Base-by-base conservation (phyloP, 1,140 invertebrate genomes). In the Leptoteleia sp. region DNA sequence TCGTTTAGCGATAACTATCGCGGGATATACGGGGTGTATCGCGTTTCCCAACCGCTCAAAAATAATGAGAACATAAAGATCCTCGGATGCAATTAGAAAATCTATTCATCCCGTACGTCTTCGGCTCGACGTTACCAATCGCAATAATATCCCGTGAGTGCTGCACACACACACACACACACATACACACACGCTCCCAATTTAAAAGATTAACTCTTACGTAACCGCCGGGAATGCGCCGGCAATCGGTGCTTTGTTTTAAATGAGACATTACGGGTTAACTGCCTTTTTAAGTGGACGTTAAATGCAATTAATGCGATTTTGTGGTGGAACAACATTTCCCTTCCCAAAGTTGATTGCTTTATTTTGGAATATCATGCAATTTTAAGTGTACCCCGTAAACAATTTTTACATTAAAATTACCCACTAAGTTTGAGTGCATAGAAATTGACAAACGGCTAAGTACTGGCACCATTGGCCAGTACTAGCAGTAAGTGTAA, bases 1-100 rank as follows among this genome's bases (percentile, higher is more conserved):
- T 81, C 79, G 79, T 72, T 76, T 72, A 54, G 15, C 70, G 81
- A 81, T 81, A 79, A 64, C 62, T 62, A 78, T 81, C 81, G 59
- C 52, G 33, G 50, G 71, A 71, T 80, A 80, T 65, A 76, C 75
- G 50, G 70, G 65, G 77, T 80, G 55, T 76, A 80, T 76, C 78
- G 57, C 62, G 62, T 80, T 76, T 76, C 78, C 50, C 59, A 77
- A 65, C 57, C 57, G 33, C 71, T 65, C 50, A 40, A 65, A 65
- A 77, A 65, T 77, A 77, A 77, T 70, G 75, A 77, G 57, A 77
- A 71, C 75, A 77, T 77, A 77, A 77, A 77, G 75, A 77, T 70
- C 31, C 57, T 40, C 50, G 17, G 42, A 31, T 54, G 73, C 42
- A 70, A 76, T 70, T 70, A 76, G 50, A 64, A 70, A 76, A 76